A percentile compares a stretch with the other conserved stretches of the same genome.
Evolutionary conservation across 2,888 invertebrate species (phyloP).

Genomic region (Falcaria lacertinaria): DNA sequence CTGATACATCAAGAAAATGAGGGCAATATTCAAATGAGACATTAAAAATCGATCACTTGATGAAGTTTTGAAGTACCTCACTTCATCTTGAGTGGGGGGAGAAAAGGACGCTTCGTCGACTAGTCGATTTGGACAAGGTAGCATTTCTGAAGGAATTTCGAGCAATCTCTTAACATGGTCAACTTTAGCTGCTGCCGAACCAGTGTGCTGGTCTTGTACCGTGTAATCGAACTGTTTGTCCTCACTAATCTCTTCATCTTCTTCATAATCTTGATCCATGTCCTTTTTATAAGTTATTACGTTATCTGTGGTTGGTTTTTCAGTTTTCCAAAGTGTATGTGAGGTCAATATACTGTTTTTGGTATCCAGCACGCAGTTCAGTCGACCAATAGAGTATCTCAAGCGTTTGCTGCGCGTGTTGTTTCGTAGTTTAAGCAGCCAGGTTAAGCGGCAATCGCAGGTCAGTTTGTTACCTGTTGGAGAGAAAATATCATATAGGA

Average conservation of each 20-base stretch:
- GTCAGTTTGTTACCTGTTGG: slow-evolving; percentile 87
- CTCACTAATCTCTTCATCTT: slow-evolving; percentile 46
- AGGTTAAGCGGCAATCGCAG: slow-evolving; percentile 89
- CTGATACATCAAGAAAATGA: slow-evolving; percentile 23
- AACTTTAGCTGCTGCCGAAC: slow-evolving; percentile 43
- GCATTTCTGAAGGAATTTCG: slow-evolving; percentile 58
- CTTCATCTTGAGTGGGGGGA: slow-evolving; percentile 70
- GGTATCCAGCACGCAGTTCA: slow-evolving; percentile 83
- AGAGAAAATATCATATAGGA: no score
- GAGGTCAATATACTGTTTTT: slow-evolving; percentile 40
- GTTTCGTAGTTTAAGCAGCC: slow-evolving; percentile 87
- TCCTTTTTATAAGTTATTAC: slow-evolving; percentile 35
- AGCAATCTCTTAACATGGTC: slow-evolving; percentile 57
- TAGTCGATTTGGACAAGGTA: slow-evolving; percentile 62
- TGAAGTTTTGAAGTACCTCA: slow-evolving; percentile 65
- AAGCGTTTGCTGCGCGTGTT: slow-evolving; percentile 86
- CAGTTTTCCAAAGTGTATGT: slow-evolving; percentile 39
- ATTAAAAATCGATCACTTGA: slow-evolving; percentile 29
- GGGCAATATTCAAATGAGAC: slow-evolving; percentile 25
- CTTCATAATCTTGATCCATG: slow-evolving; percentile 44
- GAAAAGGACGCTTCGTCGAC: slow-evolving; percentile 59
- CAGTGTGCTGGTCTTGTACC: slow-evolving; percentile 65
- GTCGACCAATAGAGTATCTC: slow-evolving; percentile 82
- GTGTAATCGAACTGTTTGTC: slow-evolving; percentile 61
- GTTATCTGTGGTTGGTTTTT: slow-evolving; percentile 23